Evolutionary conservation across 2,888 invertebrate species (phyloP).

Genomic region (Hemicrepidius hirtus): DNA sequence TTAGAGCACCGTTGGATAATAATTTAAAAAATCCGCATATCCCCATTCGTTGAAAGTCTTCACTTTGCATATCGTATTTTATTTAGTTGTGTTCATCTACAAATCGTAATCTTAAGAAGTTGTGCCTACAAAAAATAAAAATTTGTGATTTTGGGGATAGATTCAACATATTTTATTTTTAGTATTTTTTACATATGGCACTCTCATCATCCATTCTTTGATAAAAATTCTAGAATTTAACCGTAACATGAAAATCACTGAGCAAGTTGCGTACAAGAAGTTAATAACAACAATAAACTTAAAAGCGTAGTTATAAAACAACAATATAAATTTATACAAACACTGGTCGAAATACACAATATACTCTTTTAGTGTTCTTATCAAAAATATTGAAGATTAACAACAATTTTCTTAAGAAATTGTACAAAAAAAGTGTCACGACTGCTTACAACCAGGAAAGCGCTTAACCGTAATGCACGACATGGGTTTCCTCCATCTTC

Average conservation of each 20-base stretch:
- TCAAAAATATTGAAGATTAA: conserved; percentile 56
- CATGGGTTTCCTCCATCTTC: conserved; percentile 76
- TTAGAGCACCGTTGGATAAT: too few relatives aligned
- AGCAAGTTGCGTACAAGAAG: conserved; percentile 62
- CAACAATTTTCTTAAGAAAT: conserved; percentile 39
- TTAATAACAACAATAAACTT: conserved; percentile 66
- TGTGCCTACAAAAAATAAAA: too few relatives aligned
- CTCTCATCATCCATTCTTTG: conserved; percentile 58
- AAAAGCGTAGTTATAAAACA: conserved; percentile 62
- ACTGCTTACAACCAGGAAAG: conserved; percentile 78
- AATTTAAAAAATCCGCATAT: too few relatives aligned
- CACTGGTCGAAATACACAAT: conserved; percentile 59
- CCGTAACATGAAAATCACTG: conserved; percentile 54
- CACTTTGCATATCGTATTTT: too few relatives aligned
- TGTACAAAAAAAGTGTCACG: conserved; percentile 71
- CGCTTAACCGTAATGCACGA: conserved; percentile 77
- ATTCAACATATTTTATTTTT: conserved; percentile 25
- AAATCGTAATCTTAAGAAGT: too few relatives aligned
- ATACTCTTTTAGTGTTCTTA: conserved; percentile 58
- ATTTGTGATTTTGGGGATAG: too few relatives aligned
- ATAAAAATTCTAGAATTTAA: conserved; percentile 51
- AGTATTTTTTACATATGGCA: conserved; percentile 63
- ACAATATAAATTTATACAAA: conserved; percentile 66
- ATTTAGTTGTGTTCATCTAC: too few relatives aligned
- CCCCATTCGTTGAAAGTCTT: too few relatives aligned